Base-by-base conservation (phyloP, 2,113 vertebrate genomes). In the Plestiodon gilberti region DNA sequence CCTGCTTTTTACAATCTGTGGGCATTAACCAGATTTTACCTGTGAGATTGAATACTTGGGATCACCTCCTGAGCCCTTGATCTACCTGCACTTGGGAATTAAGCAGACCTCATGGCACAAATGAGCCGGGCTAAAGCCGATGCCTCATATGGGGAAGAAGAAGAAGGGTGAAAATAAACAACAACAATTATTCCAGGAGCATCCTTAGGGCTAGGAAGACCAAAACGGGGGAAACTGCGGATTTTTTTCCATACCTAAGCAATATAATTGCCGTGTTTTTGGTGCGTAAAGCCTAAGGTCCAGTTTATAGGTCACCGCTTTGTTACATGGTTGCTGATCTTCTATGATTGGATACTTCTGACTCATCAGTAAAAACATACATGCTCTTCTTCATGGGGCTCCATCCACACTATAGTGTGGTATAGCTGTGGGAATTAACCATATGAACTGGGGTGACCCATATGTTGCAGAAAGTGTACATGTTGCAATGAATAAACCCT, bases 201-300 rank as follows among this genome's bases (percentile, higher is more conserved):
- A 48, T 48, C 43, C 43, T 48, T 48, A 48, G 43, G 43, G 43
- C 43, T 48, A 48, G 43, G 43, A 48, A 48, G 43, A 48, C 43
- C 43, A 48, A 48, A 48, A 48, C 43, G 8, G 43, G 43, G 43
- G 43, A 48, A 48, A 48, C 43, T 48, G n/a, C n/a, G 43, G 43
- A 48, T 48, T 48, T 48, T 48, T 48, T 48, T 48, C 8, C 43
- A 48, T 57, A n/a, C 80, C 79, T 67, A 57, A 85, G 17, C 85
- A 71, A 86, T 88, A 71, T 83, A 65, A 69, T 64, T 25, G 71
- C 38, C 52, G 70, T 71, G 52, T 64, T 78, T n/a, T 80, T 25
- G 78, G 3, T 38, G 35, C 69, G 35, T 73, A 79, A 82, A 91
- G 87, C 1, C 82, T 86, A 86, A 92, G 87, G 0, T 0, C 0